Conservation (phyloP, 1,140 invertebrate genomes). For the Sitophilus oryzae region DNA sequence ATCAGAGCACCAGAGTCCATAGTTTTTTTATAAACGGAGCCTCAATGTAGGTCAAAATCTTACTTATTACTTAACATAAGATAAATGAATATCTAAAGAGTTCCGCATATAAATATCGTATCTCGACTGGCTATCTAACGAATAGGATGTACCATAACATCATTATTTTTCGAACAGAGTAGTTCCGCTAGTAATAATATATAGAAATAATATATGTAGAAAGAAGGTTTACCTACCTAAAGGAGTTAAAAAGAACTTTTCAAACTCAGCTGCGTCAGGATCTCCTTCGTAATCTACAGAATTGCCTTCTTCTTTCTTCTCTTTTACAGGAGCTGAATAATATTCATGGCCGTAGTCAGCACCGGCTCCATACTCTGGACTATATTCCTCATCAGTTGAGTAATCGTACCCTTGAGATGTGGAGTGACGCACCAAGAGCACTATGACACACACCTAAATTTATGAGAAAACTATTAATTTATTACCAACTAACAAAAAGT, state of each 20-base stretch:
- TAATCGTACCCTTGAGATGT: conserved; percentile 14
- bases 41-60: too few relatives aligned
- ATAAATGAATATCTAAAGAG: too few relatives aligned
- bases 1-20: too few relatives aligned
- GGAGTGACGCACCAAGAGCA: conserved; percentile 1
- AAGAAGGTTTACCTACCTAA: not conserved
- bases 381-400: conserved; percentile 2
- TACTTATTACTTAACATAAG: too few relatives aligned
- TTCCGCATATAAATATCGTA: too few relatives aligned
- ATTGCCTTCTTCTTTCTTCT: not conserved
- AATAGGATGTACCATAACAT: too few relatives aligned
- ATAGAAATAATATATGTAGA: too few relatives aligned
- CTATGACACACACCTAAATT: conserved; percentile 10
- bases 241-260: conserved; percentile 7
- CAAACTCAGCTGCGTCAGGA: conserved; percentile 5
- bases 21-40: too few relatives aligned
- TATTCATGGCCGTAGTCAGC: not conserved
- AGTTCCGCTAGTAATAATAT: too few relatives aligned
- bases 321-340: too few relatives aligned
- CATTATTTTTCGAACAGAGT: too few relatives aligned
- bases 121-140: too few relatives aligned
- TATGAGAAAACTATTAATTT: not conserved
- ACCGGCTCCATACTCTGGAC: conserved; percentile 6
- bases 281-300: not conserved
- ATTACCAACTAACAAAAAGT: not conserved